These are phyloP conservation scores for Apocheima hispidaria DNA, from an alignment of 2,888 invertebrate genomes.

Conservation along the genomic window DNA sequence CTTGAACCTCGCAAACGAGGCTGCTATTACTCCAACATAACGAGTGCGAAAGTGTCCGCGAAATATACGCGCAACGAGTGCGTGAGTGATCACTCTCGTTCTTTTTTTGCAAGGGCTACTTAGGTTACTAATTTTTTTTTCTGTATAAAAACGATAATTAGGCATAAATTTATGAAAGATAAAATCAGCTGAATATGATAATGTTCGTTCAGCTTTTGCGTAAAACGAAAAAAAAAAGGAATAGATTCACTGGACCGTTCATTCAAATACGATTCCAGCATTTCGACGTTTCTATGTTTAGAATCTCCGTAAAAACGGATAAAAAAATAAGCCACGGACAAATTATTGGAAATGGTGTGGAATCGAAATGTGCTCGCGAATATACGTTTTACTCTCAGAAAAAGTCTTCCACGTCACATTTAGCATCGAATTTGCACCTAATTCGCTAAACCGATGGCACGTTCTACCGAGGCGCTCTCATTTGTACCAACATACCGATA, in stretches of 20 bases:
- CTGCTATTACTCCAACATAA: no score
- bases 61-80: no score
- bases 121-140: no score
- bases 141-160: no score
- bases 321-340: neutral
- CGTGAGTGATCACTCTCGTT: no score
- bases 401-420: slow-evolving; percentile 13
- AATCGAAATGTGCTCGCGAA: slow-evolving; percentile 6
- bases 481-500: slow-evolving; percentile 24
- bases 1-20: no score
- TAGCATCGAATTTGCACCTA: slow-evolving; percentile 28
- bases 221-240: neutral
- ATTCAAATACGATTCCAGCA: slow-evolving; percentile 1
- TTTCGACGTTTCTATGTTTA: neutral
- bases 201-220: no score
- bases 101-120: no score
- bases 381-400: slow-evolving; percentile 1
- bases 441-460: slow-evolving; percentile 28
- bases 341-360: slow-evolving; percentile 6
- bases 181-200: no score
- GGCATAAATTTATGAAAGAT: no score
- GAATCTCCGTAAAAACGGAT: slow-evolving; percentile 11
- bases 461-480: slow-evolving; percentile 19
- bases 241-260: slow-evolving; percentile 9
- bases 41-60: no score